Base-by-base conservation (phyloP, 2,797 vertebrate species). In the Hafferia zeledoni region DNA sequence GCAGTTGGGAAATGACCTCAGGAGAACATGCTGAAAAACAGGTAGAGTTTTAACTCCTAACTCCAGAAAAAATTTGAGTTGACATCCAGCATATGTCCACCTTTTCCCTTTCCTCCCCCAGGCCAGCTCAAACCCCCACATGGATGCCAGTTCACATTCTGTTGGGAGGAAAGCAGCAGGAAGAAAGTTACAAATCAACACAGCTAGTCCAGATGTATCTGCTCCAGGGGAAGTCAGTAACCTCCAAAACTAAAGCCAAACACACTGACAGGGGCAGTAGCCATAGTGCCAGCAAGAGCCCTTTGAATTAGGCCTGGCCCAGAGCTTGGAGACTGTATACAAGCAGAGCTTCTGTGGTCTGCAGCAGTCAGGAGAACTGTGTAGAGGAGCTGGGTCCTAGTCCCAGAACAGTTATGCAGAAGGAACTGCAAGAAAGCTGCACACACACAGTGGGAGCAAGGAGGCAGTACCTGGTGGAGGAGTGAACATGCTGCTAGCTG, bases 341-440 rank as follows among this genome's bases (percentile, higher is more conserved):
- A 56, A 91, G 68, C 71, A 87, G 68, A 83, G 75, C 37, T 91
- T 61, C 88, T 52, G 85, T 12, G 70, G 61, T 52, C 85, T 83
- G 83, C 83, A 87, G 90, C 61, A 37, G 77, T n/a, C 67, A 69
- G 78, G 67, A 93, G 37, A 94, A 92, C 1, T 49, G 68, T 68
- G 82, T 20, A 53, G 71, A 92, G 89, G 84, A 91, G 76, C 64
- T 78, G 84, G 84, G 71, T 91, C 76, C 79, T 78, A 28, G 27
- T 64, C 89, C 84, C 78, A 94, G 55, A 10, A 52, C 0, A 7
- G 39, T 78, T 89, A 87, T 61, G 61, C 50, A 64, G 80, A 79
- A 87, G 39, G 46, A 91, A 71, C 49, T 75, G 69, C 82, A 91
- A 90, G 91, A 94, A 94, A 95, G 87, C 75, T 74, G 89, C 64